Evolutionary conservation across 2,113 vertebrate genomes (phyloP).

Genomic region (Barbus barbus): DNA sequence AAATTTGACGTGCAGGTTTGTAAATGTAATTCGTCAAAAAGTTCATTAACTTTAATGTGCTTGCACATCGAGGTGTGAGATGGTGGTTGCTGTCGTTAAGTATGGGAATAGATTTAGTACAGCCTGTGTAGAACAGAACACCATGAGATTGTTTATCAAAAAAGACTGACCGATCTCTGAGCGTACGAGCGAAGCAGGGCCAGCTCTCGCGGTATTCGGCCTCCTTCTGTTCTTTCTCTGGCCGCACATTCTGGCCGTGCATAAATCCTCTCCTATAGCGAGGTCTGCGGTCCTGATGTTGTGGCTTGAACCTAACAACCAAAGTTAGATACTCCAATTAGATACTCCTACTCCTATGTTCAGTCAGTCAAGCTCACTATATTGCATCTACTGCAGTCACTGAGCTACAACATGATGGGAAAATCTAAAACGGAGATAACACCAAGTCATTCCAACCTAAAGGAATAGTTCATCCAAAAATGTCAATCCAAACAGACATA

Average conservation of each 20-base stretch:
- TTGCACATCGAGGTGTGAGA: neutral
- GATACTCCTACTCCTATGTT: neutral
- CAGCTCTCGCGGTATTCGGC: conserved; percentile 87
- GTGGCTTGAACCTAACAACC: conserved; percentile 78
- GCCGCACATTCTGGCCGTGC: conserved; percentile 81
- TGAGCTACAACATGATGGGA: neutral
- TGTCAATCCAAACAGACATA: neutral
- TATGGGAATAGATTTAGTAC: neutral
- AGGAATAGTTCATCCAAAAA: neutral
- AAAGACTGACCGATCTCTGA: conserved; percentile 77
- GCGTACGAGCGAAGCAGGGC: conserved; percentile 81
- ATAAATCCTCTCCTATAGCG: conserved; percentile 86
- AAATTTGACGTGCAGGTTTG: neutral
- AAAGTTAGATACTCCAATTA: neutral
- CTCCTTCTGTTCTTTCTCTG: conserved; percentile 90
- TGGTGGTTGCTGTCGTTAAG: neutral
- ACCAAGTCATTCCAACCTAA: neutral
- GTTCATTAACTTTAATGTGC: neutral
- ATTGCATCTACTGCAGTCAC: neutral
- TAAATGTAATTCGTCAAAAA: neutral
- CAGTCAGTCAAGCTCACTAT: neutral
- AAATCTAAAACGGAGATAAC: neutral
- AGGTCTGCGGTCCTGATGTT: conserved; percentile 76
- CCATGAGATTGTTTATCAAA: neutral
- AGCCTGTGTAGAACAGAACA: neutral